These are phyloP conservation scores for Lucinisca nassula DNA, from an alignment of 2,888 invertebrate genomes.

Conservation along the genomic window DNA sequence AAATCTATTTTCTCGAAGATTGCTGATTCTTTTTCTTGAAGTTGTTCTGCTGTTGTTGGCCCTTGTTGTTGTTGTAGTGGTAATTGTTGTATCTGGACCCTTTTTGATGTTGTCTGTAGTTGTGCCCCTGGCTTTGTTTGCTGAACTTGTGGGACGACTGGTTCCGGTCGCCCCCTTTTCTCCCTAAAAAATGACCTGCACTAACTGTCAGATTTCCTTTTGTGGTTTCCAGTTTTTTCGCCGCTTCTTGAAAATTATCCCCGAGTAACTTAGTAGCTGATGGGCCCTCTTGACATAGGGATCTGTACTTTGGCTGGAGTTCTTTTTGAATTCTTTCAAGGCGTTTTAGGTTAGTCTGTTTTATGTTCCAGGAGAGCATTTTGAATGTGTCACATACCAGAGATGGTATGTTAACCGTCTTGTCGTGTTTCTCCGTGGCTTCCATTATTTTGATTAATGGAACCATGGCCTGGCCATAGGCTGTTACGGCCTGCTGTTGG, in stretches of 20 bases:
- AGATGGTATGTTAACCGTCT: not conserved
- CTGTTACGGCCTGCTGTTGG: not conserved
- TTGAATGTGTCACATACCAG: conserved; percentile 30
- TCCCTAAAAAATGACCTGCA: conserved; percentile 19
- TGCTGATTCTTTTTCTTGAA: not conserved
- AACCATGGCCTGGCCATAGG: not conserved
- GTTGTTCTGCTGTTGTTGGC: not conserved
- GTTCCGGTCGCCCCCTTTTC: conserved; percentile 11
- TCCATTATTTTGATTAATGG: conserved; percentile 1
- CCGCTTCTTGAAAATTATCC: conserved; percentile 16
- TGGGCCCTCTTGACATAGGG: not conserved
- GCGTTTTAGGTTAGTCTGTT: conserved; percentile 3
- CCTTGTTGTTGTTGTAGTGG: not conserved
- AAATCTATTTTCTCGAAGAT: not conserved
- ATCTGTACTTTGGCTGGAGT: conserved; percentile 22
- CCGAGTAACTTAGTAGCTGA: conserved; percentile 26
- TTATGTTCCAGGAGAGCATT: conserved; percentile 7
- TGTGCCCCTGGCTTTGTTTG: not conserved
- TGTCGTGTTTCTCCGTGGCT: not conserved
- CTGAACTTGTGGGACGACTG: conserved; percentile 10
- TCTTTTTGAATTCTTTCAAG: conserved; percentile 6
- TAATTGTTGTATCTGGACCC: not conserved
- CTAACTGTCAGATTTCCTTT: not conserved
- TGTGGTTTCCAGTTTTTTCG: conserved; percentile 19
- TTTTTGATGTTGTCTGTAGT: not conserved